Evolutionary conservation across 2,888 invertebrate species (phyloP), one percentile per base, ranked within the genome.

Genomic region (Luperina nickerlii): DNA sequence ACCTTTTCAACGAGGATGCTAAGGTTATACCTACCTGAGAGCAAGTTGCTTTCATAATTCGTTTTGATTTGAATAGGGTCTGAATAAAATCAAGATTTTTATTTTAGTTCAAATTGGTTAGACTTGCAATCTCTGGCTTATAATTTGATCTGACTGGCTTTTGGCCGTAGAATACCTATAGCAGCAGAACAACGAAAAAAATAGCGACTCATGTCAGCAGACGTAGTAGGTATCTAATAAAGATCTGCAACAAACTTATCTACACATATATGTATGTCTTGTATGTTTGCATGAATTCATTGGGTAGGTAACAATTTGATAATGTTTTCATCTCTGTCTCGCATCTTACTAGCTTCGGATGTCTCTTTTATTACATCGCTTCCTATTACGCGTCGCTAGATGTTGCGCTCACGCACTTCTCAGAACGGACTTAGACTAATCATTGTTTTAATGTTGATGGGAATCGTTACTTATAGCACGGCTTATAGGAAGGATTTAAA

Each of bases 281-380:
- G 13, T 54, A 69, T 71, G 48, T 79, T 79, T 71, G 71, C 63
- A 65, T 79, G 80, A 68, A 51, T 75, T 80, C 74, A 68, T 71
- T 66, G 45, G 81, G 62, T 81, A 76, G 81, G 62, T 81, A 76
- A 76, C 32, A 45, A 63, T 81, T 65, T 67, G 60, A 70, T 75
- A 48, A 57, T 78, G 75, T 70, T 65, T 27, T 70, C 73, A 63
- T 88, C 88, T 90, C 88, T 86, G 71, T 90, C 85, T 85, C 76
- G 67, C 86, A 54, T 72, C 78, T 51, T 45, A 48, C n/a, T 62
- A 77, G 20, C 67, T 78, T 70, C 65, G 82, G 77, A 78, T 86
- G 77, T 89, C 87, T 89, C 89, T 84, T 88, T 88, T 89, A 66
- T 79, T 82, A 84, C 89, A 88, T 90, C 86, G 84, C 88, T 92